phyloP scores from a whole-genome alignment of 2,797 vertebrate genomes.

The Hippocampus kuda region DNA sequence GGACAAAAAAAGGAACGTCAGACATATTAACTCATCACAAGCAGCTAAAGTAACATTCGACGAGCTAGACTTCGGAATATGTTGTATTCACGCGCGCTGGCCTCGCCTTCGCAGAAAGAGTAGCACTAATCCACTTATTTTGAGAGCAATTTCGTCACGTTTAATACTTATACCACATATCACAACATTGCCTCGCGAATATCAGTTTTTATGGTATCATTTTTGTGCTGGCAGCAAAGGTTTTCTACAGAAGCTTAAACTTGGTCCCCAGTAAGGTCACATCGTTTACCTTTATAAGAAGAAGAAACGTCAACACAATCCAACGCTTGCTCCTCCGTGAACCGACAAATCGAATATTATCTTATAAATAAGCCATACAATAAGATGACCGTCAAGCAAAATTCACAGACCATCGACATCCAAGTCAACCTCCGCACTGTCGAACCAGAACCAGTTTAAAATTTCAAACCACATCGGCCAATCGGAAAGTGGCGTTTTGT shows the following conservation, averaged over 20 bases:
- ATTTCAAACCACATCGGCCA: constrained; percentile 41
- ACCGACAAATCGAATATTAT: neutral
- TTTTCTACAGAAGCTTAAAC: neutral
- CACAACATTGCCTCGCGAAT: neutral
- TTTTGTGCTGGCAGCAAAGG: neutral
- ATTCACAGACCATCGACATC: neutral
- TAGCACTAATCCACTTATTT: neutral
- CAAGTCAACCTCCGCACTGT: neutral
- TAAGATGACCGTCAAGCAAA: neutral
- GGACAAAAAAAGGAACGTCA: neutral
- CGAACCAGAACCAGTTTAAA: constrained; percentile 53
- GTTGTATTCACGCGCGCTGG: neutral
- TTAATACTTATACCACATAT: neutral
- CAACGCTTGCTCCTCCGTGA: neutral
- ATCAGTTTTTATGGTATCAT: too few species aligned
- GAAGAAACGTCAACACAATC: neutral
- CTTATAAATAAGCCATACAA: neutral
- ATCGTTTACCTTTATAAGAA: neutral
- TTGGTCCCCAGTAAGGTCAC: neutral
- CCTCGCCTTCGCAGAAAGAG: neutral
- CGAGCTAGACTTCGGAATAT: neutral
- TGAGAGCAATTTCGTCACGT: neutral
- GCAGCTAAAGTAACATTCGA: neutral
- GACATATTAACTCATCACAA: neutral
- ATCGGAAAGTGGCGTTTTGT: constrained; percentile 16